These are phyloP conservation scores for Nestor notabilis DNA, from an alignment of 2,113 vertebrate species.

Conservation along the genomic window DNA sequence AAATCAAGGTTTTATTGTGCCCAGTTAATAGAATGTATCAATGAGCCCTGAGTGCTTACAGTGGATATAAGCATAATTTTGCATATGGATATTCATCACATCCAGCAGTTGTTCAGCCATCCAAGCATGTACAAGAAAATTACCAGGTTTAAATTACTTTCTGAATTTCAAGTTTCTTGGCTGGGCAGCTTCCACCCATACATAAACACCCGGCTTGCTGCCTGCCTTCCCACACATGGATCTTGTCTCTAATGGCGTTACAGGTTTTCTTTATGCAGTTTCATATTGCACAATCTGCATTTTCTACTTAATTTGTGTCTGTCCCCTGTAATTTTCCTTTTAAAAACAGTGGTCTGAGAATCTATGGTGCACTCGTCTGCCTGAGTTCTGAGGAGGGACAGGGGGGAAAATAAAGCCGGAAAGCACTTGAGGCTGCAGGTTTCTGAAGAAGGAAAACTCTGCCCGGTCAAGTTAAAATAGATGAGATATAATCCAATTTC, in stretches of 20 bases:
- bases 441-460: neutral
- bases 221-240: neutral
- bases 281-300: neutral
- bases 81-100: neutral
- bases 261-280: neutral
- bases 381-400: neutral
- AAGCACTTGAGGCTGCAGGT: neutral
- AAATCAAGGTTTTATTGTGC: neutral
- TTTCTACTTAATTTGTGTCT: neutral
- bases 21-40: neutral
- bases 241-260: neutral
- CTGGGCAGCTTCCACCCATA: neutral
- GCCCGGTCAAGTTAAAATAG: conserved; percentile 49
- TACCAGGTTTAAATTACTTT: neutral
- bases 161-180: neutral
- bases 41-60: neutral
- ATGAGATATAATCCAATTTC: conserved; percentile 63
- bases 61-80: neutral
- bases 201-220: neutral
- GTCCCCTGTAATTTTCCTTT: neutral
- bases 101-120: neutral
- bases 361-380: neutral
- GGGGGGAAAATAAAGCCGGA: fast-evolving
- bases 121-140: neutral
- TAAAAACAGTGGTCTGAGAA: neutral